Percentiles rank a stretch among this genome's conserved stretches.
Evolutionary conservation across 2,113 vertebrate genomes (phyloP).

Genomic region (Scartelaos histophorus): DNA sequence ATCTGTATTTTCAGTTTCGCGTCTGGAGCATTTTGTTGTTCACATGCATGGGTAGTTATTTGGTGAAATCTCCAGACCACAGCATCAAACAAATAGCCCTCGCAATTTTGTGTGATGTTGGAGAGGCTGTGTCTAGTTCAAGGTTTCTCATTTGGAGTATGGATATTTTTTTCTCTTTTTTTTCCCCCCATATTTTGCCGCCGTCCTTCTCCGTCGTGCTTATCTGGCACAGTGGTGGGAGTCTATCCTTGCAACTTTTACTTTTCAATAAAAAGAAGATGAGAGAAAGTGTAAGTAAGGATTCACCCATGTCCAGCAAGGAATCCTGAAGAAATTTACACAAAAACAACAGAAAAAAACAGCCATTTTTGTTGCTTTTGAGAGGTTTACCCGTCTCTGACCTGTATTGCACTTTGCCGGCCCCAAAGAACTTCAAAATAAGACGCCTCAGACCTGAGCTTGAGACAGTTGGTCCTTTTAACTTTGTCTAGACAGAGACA

Average conservation of each 20-base stretch:
- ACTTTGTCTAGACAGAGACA: constrained; percentile 49
- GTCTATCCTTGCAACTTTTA: constrained; percentile 46
- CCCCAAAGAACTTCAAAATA: constrained; percentile 14
- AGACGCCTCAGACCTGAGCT: constrained; percentile 15
- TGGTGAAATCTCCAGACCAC: constrained; percentile 17
- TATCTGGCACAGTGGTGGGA: constrained; percentile 58
- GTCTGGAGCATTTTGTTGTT: neutral
- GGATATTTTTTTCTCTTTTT: constrained; percentile 59
- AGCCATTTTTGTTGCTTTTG: neutral
- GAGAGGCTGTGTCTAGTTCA: constrained; percentile 43
- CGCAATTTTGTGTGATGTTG: constrained; percentile 12
- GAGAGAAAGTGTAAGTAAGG: constrained; percentile 22
- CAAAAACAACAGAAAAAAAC: constrained; percentile 27
- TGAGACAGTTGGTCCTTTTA: neutral
- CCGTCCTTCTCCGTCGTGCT: constrained; percentile 55
- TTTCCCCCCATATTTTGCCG: constrained; percentile 63
- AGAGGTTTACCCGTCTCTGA: neutral
- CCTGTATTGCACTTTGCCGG: neutral
- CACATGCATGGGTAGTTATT: constrained; percentile 19
- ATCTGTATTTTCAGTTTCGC: neutral
- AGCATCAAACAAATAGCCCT: constrained; percentile 26
- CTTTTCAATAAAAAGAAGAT: constrained; percentile 44
- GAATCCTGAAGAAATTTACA: constrained; percentile 17
- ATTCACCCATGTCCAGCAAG: neutral
- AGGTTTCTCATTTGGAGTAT: constrained; percentile 53